phyloP scores from a whole-genome alignment of 2,888 invertebrate species.

The Urechis unicinctus region DNA sequence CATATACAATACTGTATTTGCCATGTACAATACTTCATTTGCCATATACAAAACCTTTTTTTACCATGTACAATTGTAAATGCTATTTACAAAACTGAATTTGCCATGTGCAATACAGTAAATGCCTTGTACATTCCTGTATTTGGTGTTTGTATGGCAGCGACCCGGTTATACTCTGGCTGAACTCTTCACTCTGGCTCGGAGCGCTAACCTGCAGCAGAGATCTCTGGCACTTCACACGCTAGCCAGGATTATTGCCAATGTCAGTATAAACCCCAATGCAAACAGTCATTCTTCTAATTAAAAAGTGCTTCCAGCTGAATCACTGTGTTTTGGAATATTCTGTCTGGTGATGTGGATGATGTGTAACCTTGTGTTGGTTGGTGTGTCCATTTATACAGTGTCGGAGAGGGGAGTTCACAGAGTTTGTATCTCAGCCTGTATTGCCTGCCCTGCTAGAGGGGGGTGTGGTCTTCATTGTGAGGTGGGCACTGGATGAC shows the following conservation, averaged over 20 bases:
- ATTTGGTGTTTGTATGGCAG: constrained; percentile 28
- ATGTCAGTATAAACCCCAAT: constrained; percentile 29
- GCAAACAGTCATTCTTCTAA: not conserved
- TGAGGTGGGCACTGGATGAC: constrained; percentile 82
- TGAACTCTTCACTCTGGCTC: constrained; percentile 74
- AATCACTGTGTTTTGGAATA: too few relatives aligned
- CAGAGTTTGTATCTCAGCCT: constrained; percentile 68
- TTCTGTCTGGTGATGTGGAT: too few relatives aligned
- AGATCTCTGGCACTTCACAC: constrained; percentile 72
- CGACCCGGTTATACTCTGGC: constrained; percentile 78
- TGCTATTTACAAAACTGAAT: too few relatives aligned
- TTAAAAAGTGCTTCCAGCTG: too few relatives aligned
- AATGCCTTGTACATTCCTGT: too few relatives aligned
- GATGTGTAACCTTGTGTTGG: too few relatives aligned
- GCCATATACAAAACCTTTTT: too few relatives aligned
- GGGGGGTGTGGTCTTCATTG: constrained; percentile 69
- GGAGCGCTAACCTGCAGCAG: constrained; percentile 71
- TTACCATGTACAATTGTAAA: too few relatives aligned
- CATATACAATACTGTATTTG: too few relatives aligned
- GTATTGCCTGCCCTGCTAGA: constrained; percentile 57
- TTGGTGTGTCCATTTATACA: constrained; percentile 21
- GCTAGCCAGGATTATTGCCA: constrained; percentile 65
- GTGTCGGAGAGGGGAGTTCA: constrained; percentile 64
- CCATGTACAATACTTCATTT: too few relatives aligned
- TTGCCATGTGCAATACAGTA: too few relatives aligned